These are phyloP conservation scores for Ethmia dodecea DNA, from an alignment of 2,888 invertebrate genomes.

Conservation along the genomic window DNA sequence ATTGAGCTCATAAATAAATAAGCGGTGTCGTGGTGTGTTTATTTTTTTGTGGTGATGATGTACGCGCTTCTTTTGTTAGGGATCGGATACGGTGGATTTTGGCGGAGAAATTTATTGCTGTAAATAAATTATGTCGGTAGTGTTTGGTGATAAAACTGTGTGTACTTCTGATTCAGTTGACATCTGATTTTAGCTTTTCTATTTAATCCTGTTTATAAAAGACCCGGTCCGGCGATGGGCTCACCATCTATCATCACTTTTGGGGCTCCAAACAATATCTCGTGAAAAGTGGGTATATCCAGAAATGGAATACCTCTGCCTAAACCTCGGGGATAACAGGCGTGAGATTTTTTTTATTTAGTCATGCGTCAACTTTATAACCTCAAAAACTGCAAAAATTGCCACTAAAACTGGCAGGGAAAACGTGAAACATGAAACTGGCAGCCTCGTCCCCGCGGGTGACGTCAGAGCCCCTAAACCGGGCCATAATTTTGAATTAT, in stretches of 20 bases:
- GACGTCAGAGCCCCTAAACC: conserved; percentile 44
- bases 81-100: conserved; percentile 46
- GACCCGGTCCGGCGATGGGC: too few species aligned
- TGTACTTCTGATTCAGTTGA: neutral
- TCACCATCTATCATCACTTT: too few species aligned
- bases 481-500: conserved; percentile 66
- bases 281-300: too few species aligned
- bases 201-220: too few species aligned
- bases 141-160: conserved; percentile 3
- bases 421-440: conserved; percentile 21
- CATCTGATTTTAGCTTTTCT: too few species aligned
- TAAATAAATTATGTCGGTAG: too few species aligned
- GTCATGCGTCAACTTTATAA: too few species aligned
- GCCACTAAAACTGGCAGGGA: neutral
- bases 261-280: too few species aligned
- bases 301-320: too few species aligned
- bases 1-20: conserved; percentile 74
- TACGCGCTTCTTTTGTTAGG: conserved; percentile 60
- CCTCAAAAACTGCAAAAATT: too few species aligned
- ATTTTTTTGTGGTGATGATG: conserved; percentile 53
- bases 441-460: conserved; percentile 23
- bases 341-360: too few species aligned
- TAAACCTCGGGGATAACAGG: too few species aligned
- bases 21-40: conserved; percentile 67
- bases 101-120: conserved; percentile 36